Evolutionary conservation across 2,113 vertebrate genomes (phyloP), one percentile per base, ranked within the genome.

Genomic region (Steatornis caripensis): DNA sequence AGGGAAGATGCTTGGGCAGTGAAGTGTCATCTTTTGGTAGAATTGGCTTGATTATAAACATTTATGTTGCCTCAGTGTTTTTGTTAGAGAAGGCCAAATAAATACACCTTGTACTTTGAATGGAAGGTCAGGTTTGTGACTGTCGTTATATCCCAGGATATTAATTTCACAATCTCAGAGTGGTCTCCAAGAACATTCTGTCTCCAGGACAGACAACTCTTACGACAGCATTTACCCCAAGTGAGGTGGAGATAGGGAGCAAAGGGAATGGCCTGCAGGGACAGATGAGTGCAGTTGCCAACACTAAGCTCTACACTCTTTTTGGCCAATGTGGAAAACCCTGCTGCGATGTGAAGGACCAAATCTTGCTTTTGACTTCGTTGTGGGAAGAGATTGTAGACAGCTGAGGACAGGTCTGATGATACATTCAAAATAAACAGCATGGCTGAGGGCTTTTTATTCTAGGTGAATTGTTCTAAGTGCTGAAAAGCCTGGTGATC

Each of bases 361-460:
- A 84, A 82, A 64, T 77, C 69, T 90, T 81, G 27, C 69, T 71
- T 68, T 96, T 76, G 37, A 90, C 45, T 94, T 95, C 74, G 82
- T 87, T 91, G 87, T 4, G 11, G 69, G 84, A 83, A 93, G 69
- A 79, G 81, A 96, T 89, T 95, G 95, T 69, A 97, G 94, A 96
- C 95, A 95, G 95, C 87, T 96, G 95, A 96, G 94, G 93, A 97
- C 77, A 97, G 89, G 94, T 96, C 94, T 96, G 93, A 91, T 93
- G 77, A 93, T 91, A 87, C 74, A 76, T 48, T 95, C 87, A 96
- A 95, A 97, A 92, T 94, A 97, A 97, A 95, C 93, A 96, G 65
- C 80, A 43, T 71, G 49, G 74, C 57, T 91, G 89, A 93, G 81
- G 48, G 72, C 61, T 95, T 94, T 92, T 96, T 94, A 94, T 89